Evolutionary conservation across 2,113 vertebrate genomes (phyloP).

Genomic region (Tenebrosternarchus preto): DNA sequence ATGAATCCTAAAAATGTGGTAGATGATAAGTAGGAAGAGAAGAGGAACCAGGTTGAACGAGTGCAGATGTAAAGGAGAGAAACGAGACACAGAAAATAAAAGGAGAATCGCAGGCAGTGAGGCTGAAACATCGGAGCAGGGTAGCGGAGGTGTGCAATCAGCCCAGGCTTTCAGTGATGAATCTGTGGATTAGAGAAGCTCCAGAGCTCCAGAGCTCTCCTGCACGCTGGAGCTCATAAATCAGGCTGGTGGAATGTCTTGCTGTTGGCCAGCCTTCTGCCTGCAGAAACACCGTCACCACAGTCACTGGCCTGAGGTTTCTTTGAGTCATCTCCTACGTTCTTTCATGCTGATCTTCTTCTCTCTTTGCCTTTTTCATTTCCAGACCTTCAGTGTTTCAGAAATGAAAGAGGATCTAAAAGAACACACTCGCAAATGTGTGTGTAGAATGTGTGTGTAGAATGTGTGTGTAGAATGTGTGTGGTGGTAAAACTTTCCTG

Average conservation of each 20-base stretch:
- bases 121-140: neutral
- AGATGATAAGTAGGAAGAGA: conserved; percentile 6
- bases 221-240: conserved; percentile 47
- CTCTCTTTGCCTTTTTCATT: conserved; percentile 15
- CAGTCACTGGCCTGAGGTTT: conserved; percentile 36
- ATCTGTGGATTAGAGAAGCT: conserved; percentile 54
- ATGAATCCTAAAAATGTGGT: conserved; percentile 25
- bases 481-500: neutral
- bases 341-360: conserved; percentile 28
- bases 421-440: neutral
- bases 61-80: neutral
- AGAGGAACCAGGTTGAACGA: neutral
- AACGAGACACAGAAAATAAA: neutral
- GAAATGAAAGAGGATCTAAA: neutral
- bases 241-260: conserved; percentile 38
- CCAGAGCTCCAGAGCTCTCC: conserved; percentile 13
- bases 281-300: conserved; percentile 42
- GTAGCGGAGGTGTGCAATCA: conserved; percentile 32
- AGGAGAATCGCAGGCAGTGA: neutral
- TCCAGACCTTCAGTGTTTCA: neutral
- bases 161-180: conserved; percentile 36
- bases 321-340: conserved; percentile 28
- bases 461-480: neutral
- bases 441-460: neutral
- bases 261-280: conserved; percentile 20